phyloP scores from a whole-genome alignment of 2,797 vertebrate genomes.

The Myiotriccus ornatus region DNA sequence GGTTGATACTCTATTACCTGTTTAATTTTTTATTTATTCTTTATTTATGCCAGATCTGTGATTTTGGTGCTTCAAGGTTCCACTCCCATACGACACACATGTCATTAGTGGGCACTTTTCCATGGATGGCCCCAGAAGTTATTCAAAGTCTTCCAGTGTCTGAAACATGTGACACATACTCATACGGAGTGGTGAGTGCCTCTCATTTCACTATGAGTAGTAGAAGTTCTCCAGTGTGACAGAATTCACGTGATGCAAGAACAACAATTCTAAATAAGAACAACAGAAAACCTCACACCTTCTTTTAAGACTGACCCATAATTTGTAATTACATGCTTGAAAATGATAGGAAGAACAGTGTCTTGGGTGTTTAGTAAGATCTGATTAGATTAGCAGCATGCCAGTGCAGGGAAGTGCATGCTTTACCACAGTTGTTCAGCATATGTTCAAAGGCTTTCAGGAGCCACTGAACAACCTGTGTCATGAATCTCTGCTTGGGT shows the following conservation, averaged over 20 bases:
- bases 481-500: not conserved
- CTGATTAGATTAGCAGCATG: not conserved
- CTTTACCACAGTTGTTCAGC: not conserved
- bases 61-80: constrained; percentile 96
- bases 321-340: not conserved
- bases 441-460: not conserved
- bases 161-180: constrained; percentile 97
- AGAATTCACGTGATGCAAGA: not conserved
- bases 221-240: not conserved
- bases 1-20: not conserved
- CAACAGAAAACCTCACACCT: not conserved
- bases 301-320: not conserved
- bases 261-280: not conserved
- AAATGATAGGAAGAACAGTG: not conserved
- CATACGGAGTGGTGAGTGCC: constrained; percentile 93
- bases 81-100: constrained; percentile 97
- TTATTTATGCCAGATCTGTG: constrained; percentile 85
- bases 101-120: constrained; percentile 97
- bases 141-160: constrained; percentile 97
- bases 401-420: not conserved
- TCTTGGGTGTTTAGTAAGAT: not conserved
- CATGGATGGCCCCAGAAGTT: constrained; percentile 99
- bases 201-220: not conserved
- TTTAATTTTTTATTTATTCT: not conserved
- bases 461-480: not conserved